Evolutionary conservation across 2,113 vertebrate genomes (phyloP).

Genomic region (Tympanuchus pallidicinctus): DNA sequence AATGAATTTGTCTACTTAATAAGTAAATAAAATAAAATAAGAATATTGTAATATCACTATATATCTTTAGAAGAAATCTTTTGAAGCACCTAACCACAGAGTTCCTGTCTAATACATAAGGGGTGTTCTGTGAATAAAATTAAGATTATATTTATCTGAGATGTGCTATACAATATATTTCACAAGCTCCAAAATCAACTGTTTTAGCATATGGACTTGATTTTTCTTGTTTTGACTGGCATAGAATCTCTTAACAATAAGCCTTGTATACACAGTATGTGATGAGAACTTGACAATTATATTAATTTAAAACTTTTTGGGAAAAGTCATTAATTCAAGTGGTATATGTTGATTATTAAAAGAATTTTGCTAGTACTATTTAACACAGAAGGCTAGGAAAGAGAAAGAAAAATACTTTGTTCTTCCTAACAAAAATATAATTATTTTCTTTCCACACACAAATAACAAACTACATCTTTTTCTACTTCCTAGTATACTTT

Average conservation of each 20-base stretch:
- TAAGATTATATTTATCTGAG: neutral
- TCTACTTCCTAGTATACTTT: neutral
- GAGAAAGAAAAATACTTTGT: neutral
- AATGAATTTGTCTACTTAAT: neutral
- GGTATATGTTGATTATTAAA: neutral
- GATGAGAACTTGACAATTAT: neutral
- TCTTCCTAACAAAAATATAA: neutral
- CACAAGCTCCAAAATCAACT: neutral
- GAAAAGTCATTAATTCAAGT: neutral
- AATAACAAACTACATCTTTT: neutral
- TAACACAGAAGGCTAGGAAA: neutral
- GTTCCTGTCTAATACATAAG: neutral
- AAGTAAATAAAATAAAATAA: neutral
- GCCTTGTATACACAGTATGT: neutral
- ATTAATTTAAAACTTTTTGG: neutral
- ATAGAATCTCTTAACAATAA: neutral
- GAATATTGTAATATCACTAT: neutral
- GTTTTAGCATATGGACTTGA: neutral
- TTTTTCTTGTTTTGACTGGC: neutral
- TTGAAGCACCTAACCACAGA: neutral
- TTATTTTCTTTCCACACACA: neutral
- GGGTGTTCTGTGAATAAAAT: neutral
- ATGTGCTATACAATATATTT: neutral
- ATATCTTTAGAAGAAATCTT: neutral
- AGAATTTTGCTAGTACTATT: neutral